A percentile compares a stretch with the other conserved stretches of the same genome.
These are phyloP conservation scores for Macrosoma leucophasiata DNA, from an alignment of 2,888 invertebrate genomes.

Conservation along the genomic window DNA sequence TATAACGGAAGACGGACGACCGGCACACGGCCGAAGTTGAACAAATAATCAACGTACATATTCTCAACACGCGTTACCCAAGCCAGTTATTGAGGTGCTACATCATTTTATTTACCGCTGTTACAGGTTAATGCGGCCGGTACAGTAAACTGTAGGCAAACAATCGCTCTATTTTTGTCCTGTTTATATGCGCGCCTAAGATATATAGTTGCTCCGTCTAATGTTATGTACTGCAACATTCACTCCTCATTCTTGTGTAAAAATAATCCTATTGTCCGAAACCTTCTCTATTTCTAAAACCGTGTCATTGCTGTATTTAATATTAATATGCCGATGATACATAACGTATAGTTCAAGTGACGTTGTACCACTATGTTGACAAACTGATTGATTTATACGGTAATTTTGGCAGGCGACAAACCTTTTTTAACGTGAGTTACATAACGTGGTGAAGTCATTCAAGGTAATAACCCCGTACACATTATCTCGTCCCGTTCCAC, in stretches of 20 bases:
- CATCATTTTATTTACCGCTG: conserved; percentile 69
- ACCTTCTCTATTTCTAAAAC: conserved; percentile 9
- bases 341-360: conserved; percentile 27
- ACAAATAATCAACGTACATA: conserved; percentile 69
- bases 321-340: conserved; percentile 27
- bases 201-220: no score
- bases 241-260: no score
- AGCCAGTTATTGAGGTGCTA: conserved; percentile 62
- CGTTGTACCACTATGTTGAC: conserved; percentile 35
- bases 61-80: conserved; percentile 54
- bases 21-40: conserved; percentile 44
- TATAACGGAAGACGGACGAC: conserved; percentile 60
- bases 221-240: no score
- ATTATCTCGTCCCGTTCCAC: conserved; percentile 45
- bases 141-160: conserved; percentile 54
- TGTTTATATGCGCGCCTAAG: conserved; percentile 42
- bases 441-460: conserved; percentile 47
- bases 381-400: conserved; percentile 45
- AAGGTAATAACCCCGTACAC: conserved; percentile 47
- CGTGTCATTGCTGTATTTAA: conserved; percentile 15
- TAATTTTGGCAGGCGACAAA: conserved; percentile 46
- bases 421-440: conserved; percentile 44
- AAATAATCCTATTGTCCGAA: no score
- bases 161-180: conserved; percentile 56
- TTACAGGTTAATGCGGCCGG: conserved; percentile 59